Evolutionary conservation across 1,140 invertebrate genomes (phyloP), one percentile per base, ranked within the genome.

Genomic region (Uloborus diversus): DNA sequence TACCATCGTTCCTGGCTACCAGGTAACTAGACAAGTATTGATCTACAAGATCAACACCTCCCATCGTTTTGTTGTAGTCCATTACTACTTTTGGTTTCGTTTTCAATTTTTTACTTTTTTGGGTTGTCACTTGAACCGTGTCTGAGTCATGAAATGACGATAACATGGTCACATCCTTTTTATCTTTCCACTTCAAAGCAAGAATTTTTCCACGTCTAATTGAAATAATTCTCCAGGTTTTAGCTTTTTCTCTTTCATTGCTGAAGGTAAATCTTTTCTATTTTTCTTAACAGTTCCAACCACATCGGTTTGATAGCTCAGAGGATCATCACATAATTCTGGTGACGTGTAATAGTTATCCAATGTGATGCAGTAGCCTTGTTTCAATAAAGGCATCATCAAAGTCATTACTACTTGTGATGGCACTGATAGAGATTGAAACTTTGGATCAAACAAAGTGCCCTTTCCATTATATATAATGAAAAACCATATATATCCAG

Each of bases 211-310:
- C 69, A 30, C 17, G 7, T 42, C 7, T 9, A 9, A 42, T 42
- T 7, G 7, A 42, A 17, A 7, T 9, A 42, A 9, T 42, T 61
- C 28, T 73, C 69, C 56, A 20, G 14, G 4, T 37, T 73, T 57
- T 32, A 73, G 32, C 32, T 61, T 73, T 61, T 59, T 47, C 4
- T 3, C 86, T 65, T 86, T 86, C 27, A 62, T 7, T 20, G 7
- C 51, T 7, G 7, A 5, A 25, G 30, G 59, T 20, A 62, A 14
- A n/a, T 30, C 59, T 62, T 62, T 62, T 30, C 59, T 62, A 5
- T 13, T 30, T 13, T 0, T 5, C 11, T 20, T 7, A n/a, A 62
- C 25, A 28, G 59, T 62, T 23, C 30, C 59, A 62, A 28, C 11
- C 14, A 32, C 20, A 32, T 62, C 59, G 25, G 59, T 62, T 14